These are phyloP conservation scores for Octopus sinensis DNA, from an alignment of 1,140 invertebrate species.

Conservation along the genomic window DNA sequence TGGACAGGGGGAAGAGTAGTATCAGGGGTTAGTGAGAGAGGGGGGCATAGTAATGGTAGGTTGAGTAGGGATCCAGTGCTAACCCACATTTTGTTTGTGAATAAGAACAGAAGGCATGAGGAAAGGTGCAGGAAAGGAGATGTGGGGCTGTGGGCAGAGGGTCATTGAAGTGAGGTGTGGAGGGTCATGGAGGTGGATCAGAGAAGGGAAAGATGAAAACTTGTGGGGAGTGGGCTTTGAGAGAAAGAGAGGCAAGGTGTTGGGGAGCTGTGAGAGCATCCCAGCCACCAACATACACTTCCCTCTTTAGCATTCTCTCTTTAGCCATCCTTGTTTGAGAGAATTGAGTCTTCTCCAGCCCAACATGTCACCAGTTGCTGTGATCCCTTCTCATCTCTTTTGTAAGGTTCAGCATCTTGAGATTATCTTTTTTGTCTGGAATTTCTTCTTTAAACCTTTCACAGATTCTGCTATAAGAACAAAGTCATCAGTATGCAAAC, in stretches of 20 bases:
- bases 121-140: neutral
- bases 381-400: too few species aligned
- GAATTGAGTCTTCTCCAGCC: too few species aligned
- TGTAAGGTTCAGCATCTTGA: too few species aligned
- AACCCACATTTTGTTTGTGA: neutral
- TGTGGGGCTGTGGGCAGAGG: neutral
- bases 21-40: neutral
- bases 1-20: neutral
- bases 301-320: too few species aligned
- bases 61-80: neutral
- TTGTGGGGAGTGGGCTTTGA: too few species aligned
- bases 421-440: too few species aligned
- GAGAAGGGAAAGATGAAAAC: neutral
- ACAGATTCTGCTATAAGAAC: too few species aligned
- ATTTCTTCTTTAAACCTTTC: too few species aligned
- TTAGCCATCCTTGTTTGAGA: too few species aligned
- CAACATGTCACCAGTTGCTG: too few species aligned
- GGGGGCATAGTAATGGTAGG: neutral
- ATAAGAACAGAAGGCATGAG: neutral
- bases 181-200: neutral
- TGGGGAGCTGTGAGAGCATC: neutral
- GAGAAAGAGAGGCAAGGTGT: too few species aligned
- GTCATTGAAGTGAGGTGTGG: slow-evolving; percentile 1
- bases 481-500: too few species aligned
- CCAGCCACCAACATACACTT: neutral